Evolutionary conservation across 2,797 vertebrate species (phyloP).

Genomic region (Cephalopachus bancanus): DNA sequence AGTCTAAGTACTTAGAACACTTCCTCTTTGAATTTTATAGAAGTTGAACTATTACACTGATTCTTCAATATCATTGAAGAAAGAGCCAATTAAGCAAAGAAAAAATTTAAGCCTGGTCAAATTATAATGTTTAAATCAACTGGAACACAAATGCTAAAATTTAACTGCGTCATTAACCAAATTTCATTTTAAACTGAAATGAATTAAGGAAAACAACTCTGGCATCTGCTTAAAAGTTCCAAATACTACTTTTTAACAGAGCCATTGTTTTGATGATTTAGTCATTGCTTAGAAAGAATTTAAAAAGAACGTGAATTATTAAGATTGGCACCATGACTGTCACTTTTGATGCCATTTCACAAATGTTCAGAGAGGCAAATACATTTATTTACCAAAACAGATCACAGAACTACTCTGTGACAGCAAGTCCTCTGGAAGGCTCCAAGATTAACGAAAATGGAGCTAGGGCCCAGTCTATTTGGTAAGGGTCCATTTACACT

Average conservation of each 20-base stretch:
- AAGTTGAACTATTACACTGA: background rate
- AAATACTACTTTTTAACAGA: background rate
- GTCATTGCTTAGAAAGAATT: background rate
- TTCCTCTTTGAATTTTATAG: background rate
- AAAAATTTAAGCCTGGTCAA: background rate
- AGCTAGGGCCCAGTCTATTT: background rate
- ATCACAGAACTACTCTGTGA: background rate
- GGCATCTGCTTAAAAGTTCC: background rate
- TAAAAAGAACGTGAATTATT: background rate
- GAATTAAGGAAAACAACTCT: background rate
- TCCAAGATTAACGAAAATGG: fast-evolving
- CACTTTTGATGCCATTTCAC: background rate
- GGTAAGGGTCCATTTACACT: fast-evolving
- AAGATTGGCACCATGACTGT: background rate
- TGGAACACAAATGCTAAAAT: background rate
- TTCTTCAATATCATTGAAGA: background rate
- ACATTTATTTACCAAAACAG: too few species aligned
- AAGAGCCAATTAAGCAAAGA: background rate
- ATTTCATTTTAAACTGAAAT: background rate
- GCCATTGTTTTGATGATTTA: background rate
- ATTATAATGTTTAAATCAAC: background rate
- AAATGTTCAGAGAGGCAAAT: background rate
- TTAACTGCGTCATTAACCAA: background rate
- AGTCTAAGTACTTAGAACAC: background rate
- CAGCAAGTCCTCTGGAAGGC: background rate